Conservation (phyloP, 2,888 invertebrate species). For the Fragum sueziense region DNA sequence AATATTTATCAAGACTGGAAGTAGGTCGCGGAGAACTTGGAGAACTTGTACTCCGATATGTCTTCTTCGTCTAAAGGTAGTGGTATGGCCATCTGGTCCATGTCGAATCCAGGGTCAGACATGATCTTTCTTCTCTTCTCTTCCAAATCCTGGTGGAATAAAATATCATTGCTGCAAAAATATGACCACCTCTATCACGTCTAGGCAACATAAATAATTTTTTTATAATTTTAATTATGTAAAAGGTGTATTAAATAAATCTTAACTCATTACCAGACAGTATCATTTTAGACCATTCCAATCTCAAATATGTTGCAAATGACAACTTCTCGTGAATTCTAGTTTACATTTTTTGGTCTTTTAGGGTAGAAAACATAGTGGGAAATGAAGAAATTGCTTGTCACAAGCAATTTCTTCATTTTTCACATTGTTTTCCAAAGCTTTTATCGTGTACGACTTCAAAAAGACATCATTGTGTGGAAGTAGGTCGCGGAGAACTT, state of each 20-base stretch:
- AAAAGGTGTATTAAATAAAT: too few relatives aligned
- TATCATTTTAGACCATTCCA: too few relatives aligned
- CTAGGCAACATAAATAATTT: too few relatives aligned
- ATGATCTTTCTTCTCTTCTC: constrained; percentile 59
- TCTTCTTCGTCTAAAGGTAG: constrained; percentile 85
- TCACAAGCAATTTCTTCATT: neutral
- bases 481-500: constrained; percentile 87
- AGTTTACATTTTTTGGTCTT: too few relatives aligned
- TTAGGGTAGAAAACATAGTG: neutral
- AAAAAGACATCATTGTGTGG: neutral
- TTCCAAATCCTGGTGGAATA: constrained; percentile 72
- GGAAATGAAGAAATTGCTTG: neutral
- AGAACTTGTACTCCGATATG: constrained; percentile 97
- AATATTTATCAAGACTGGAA: too few relatives aligned
- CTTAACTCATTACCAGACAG: too few relatives aligned
- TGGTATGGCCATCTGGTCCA: constrained; percentile 61
- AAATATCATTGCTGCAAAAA: too few relatives aligned
- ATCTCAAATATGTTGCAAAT: neutral
- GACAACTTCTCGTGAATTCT: too few relatives aligned
- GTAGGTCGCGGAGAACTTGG: constrained; percentile 99
- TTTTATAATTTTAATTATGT: too few relatives aligned
- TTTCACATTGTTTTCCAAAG: neutral
- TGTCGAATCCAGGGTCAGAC: constrained; percentile 48
- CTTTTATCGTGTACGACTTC: neutral
- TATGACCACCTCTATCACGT: too few relatives aligned